Conservation (phyloP, 2,797 vertebrate genomes). For the Sparidentex hasta region DNA sequence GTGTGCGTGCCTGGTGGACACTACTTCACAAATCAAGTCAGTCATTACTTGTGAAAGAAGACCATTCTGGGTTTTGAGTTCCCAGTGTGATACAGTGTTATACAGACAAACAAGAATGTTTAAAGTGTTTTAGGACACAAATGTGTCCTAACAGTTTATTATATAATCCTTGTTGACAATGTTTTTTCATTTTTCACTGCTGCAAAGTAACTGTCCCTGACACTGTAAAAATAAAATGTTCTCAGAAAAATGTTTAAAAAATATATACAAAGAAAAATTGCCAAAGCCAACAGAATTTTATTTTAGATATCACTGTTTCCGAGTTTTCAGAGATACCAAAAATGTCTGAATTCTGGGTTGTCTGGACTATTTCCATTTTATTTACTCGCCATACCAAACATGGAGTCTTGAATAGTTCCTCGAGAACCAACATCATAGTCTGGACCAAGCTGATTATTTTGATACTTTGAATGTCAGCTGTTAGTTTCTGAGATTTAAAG, state of each 20-base stretch:
- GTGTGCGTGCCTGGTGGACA: too few species aligned
- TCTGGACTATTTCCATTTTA: not conserved
- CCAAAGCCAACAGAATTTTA: not conserved
- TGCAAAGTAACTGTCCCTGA: not conserved
- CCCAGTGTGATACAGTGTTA: not conserved
- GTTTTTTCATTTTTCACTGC: not conserved
- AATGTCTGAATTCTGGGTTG: not conserved
- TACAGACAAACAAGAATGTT: not conserved
- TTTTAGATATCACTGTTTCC: not conserved
- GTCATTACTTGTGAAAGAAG: too few species aligned
- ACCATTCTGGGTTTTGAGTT: too few species aligned
- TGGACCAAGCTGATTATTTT: not conserved
- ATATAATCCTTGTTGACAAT: not conserved
- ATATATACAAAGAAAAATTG: not conserved
- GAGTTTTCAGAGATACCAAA: not conserved
- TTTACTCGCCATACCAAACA: not conserved
- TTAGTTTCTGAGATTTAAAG: not conserved
- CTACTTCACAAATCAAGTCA: too few species aligned
- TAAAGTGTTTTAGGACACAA: not conserved
- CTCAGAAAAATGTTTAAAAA: not conserved
- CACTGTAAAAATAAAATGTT: too few species aligned
- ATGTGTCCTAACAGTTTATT: not conserved
- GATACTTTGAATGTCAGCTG: not conserved
- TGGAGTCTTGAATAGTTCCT: not conserved
- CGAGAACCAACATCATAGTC: not conserved